Percentiles rank a stretch among this genome's conserved stretches.
Conservation (phyloP, 2,113 vertebrate species). For the Helogale parvula region DNA sequence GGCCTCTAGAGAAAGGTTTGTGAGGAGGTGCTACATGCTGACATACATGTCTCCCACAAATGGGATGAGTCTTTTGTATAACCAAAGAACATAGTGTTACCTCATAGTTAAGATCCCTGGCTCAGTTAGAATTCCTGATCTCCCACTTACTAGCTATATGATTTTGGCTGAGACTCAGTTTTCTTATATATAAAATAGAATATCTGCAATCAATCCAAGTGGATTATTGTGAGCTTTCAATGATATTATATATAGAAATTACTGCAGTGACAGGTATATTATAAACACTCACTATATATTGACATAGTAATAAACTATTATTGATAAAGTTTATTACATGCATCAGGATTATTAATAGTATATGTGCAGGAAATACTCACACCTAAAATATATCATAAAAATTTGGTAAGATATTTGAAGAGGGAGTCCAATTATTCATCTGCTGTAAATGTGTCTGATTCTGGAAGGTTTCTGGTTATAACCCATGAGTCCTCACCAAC, state of each 20-base stretch:
- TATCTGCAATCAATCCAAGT: background rate
- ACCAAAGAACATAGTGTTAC: background rate
- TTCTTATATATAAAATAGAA: conserved; percentile 14
- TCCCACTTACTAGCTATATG: background rate
- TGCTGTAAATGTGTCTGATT: background rate
- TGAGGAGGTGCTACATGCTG: background rate
- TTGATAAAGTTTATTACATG: conserved; percentile 25
- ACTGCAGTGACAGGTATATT: background rate
- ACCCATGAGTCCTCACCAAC: background rate
- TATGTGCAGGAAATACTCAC: background rate
- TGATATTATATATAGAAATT: conserved; percentile 10
- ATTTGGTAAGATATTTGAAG: background rate
- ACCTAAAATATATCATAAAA: conserved; percentile 28
- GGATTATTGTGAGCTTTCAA: background rate
- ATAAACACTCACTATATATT: background rate
- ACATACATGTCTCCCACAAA: background rate
- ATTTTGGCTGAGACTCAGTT: background rate
- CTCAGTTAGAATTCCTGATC: background rate
- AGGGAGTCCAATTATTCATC: conserved; percentile 21
- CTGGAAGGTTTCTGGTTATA: background rate
- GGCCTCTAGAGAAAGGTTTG: background rate
- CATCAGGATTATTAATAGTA: background rate
- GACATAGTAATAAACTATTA: conserved; percentile 40
- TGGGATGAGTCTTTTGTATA: background rate
- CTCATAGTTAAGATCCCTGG: background rate